Evolutionary conservation across 2,888 invertebrate species (phyloP).

Genomic region (Brachyopa scutellaris): DNA sequence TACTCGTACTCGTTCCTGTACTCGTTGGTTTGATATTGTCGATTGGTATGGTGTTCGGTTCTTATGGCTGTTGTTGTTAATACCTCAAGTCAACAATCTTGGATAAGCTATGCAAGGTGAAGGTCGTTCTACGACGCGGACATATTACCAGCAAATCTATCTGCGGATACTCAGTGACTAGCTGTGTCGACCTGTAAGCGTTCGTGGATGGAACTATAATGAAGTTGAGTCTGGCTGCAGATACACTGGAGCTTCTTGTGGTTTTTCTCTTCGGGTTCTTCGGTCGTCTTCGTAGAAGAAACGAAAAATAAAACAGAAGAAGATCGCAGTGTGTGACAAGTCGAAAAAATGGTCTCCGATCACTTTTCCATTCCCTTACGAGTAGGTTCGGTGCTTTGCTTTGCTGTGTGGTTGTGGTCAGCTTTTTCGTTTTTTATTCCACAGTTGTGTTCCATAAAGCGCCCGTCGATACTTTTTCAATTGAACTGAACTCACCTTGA

Average conservation of each 20-base stretch:
- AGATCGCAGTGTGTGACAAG: not conserved
- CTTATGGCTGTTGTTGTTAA: not conserved
- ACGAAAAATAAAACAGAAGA: not conserved
- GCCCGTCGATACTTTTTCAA: constrained; percentile 46
- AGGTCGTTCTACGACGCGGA: constrained; percentile 68
- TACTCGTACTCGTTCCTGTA: no score
- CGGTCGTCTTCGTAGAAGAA: not conserved
- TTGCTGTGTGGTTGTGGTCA: constrained; percentile 2
- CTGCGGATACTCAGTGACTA: constrained; percentile 4
- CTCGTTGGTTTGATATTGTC: no score
- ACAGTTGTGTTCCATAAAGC: constrained; percentile 24
- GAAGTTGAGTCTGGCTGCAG: constrained; percentile 40
- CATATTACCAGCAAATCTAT: constrained; percentile 24
- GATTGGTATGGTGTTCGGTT: not conserved
- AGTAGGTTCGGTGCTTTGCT: constrained; percentile 2
- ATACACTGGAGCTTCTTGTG: constrained; percentile 43
- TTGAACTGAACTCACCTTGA: constrained; percentile 72
- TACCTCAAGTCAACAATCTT: constrained; percentile 54
- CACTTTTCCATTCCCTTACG: constrained; percentile 25
- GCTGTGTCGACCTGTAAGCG: constrained; percentile 51
- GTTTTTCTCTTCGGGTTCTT: constrained; percentile 30
- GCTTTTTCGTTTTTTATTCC: constrained; percentile 1
- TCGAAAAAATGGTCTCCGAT: constrained; percentile 14
- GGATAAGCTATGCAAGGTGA: constrained; percentile 58
- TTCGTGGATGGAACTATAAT: constrained; percentile 65